phyloP scores from a whole-genome alignment of 2,888 invertebrate species.

The Hoplodrina blanda region DNA sequence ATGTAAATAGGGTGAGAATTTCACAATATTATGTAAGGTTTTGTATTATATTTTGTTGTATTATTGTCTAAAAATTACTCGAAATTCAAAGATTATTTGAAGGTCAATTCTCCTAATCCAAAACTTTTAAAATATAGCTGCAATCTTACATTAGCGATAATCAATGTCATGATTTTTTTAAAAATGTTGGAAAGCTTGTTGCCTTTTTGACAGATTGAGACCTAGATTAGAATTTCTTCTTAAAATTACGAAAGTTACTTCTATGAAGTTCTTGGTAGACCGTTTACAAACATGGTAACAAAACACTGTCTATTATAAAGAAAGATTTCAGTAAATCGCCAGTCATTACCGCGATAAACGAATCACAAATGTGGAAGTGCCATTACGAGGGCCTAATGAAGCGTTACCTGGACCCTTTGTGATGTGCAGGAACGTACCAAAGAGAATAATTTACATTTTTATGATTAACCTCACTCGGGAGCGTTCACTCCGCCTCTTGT shows the following conservation, averaged over 20 bases:
- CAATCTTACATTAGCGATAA: too few species aligned
- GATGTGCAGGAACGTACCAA: constrained; percentile 63
- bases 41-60: constrained; percentile 8
- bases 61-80: too few species aligned
- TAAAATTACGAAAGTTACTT: too few species aligned
- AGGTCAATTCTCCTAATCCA: too few species aligned
- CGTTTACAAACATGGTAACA: neutral
- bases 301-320: constrained; percentile 20
- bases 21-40: neutral
- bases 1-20: neutral
- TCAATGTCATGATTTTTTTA: too few species aligned
- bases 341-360: constrained; percentile 68
- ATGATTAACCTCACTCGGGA: constrained; percentile 69
- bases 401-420: constrained; percentile 68
- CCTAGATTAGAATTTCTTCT: too few species aligned
- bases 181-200: neutral
- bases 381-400: constrained; percentile 70
- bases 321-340: constrained; percentile 61
- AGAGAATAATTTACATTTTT: constrained; percentile 77
- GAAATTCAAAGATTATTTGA: too few species aligned
- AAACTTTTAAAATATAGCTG: too few species aligned
- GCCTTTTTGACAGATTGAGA: too few species aligned
- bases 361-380: constrained; percentile 69
- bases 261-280: too few species aligned
- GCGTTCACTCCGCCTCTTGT: constrained; percentile 38